Evolutionary conservation across 2,113 vertebrate genomes (phyloP).

Genomic region (Indri indri): DNA sequence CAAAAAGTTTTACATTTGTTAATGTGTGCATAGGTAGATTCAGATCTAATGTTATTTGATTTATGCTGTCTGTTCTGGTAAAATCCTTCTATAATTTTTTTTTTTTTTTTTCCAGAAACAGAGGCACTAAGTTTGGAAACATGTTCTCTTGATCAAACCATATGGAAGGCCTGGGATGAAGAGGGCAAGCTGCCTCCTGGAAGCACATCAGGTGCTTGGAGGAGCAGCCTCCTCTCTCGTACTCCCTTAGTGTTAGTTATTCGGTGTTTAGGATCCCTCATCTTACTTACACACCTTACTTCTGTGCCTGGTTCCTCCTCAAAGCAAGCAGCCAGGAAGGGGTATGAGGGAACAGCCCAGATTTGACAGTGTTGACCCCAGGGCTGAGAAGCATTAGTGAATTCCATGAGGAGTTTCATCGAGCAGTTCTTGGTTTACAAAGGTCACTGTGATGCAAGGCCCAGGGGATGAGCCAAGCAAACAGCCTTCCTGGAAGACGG

Average conservation of each 20-base stretch:
- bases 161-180: not conserved
- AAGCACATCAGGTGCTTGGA: not conserved
- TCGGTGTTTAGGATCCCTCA: not conserved
- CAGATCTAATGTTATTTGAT: not conserved
- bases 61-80: not conserved
- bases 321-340: not conserved
- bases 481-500: slow-evolving; percentile 42
- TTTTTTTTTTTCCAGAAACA: not conserved
- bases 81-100: not conserved
- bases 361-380: not conserved
- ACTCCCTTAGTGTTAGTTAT: not conserved
- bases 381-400: not conserved
- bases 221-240: not conserved
- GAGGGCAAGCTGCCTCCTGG: not conserved
- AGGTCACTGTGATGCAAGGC: slow-evolving; percentile 21
- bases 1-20: not conserved
- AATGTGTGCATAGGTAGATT: not conserved
- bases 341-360: not conserved
- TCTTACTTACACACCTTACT: not conserved
- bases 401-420: not conserved
- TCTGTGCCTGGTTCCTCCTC: not conserved
- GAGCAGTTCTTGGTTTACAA: not conserved
- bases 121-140: not conserved
- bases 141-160: not conserved
- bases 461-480: not conserved